Conservation (phyloP, 2,888 invertebrate species). For the Germaria angustata region DNA sequence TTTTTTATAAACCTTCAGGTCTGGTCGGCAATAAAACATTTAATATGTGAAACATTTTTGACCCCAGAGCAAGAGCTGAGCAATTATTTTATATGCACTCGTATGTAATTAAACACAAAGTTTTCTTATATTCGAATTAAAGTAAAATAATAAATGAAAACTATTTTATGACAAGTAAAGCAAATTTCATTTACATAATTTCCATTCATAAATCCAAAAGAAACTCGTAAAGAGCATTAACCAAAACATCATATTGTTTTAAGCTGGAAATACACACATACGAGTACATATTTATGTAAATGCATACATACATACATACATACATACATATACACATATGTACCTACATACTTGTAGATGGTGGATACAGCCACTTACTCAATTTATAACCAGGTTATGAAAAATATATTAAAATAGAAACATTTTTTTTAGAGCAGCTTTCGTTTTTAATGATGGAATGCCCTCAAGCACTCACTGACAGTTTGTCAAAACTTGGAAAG, state of each 20-base stretch:
- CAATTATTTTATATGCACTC: too few species aligned
- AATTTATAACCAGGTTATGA: constrained; percentile 30
- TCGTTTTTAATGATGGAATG: constrained; percentile 63
- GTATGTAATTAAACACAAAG: too few species aligned
- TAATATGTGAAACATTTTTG: too few species aligned
- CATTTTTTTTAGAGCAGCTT: constrained; percentile 53
- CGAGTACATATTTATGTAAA: too few species aligned
- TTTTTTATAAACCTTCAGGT: too few species aligned
- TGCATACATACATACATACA: too few species aligned
- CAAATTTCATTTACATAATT: neutral
- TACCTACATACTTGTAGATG: neutral
- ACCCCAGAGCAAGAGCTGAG: too few species aligned
- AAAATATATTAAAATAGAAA: constrained; percentile 2
- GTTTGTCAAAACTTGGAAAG: constrained; percentile 20
- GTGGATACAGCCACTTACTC: neutral
- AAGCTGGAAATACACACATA: neutral
- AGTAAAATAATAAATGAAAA: neutral
- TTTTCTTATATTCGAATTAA: too few species aligned
- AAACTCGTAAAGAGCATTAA: neutral
- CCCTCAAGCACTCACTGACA: constrained; percentile 6
- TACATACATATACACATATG: neutral
- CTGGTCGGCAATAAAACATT: too few species aligned
- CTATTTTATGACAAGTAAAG: neutral
- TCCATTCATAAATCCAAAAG: neutral
- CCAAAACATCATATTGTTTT: neutral